phyloP scores from a whole-genome alignment of 2,888 invertebrate species.

The Phyto melanocephala region DNA sequence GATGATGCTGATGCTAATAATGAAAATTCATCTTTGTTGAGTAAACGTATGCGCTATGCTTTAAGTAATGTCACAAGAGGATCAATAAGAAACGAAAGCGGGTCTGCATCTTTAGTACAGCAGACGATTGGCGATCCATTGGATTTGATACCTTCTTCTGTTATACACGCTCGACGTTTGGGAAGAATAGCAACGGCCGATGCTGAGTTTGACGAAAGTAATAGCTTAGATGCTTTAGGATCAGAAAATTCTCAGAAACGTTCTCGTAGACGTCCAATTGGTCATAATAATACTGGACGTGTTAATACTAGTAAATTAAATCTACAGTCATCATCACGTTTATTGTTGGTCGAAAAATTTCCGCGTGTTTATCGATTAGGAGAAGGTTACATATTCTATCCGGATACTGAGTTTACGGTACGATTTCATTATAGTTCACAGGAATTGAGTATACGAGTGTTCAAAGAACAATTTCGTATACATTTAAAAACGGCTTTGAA shows the following conservation, averaged over 20 bases:
- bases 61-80: background rate
- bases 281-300: background rate
- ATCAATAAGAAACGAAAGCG: conserved; percentile 19
- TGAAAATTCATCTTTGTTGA: conserved; percentile 55
- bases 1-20: conserved; percentile 61
- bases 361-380: conserved; percentile 66
- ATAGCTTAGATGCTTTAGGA: conserved; percentile 60
- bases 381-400: conserved; percentile 75
- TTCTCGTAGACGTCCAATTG: conserved; percentile 43
- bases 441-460: conserved; percentile 77
- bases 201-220: conserved; percentile 65
- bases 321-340: conserved; percentile 36
- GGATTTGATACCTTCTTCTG: conserved; percentile 74
- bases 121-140: conserved; percentile 71
- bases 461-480: conserved; percentile 77
- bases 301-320: conserved; percentile 43
- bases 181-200: conserved; percentile 53
- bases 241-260: conserved; percentile 41
- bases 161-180: conserved; percentile 69
- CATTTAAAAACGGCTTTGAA: conserved; percentile 74
- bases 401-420: conserved; percentile 74
- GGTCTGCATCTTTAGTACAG: conserved; percentile 17
- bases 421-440: conserved; percentile 76
- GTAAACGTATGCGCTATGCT: conserved; percentile 48
- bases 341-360: conserved; percentile 35